Conservation (phyloP, 2,797 vertebrate genomes). For the Anabacerthia variegaticeps region DNA sequence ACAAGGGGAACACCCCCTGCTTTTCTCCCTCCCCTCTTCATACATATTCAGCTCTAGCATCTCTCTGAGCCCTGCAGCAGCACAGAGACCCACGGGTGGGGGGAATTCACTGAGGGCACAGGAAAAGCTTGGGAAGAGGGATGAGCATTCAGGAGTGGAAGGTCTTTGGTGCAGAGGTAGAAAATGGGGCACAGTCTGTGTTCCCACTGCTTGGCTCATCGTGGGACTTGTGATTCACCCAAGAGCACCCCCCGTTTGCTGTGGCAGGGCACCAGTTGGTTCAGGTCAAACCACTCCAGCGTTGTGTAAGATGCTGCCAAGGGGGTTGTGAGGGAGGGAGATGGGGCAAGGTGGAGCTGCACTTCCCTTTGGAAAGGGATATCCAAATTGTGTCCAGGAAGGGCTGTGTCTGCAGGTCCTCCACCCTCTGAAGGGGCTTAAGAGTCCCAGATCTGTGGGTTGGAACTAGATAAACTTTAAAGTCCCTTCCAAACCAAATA, state of each 20-base stretch:
- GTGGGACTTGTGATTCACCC: neutral
- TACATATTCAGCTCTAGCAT: neutral
- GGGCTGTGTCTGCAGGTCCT: neutral
- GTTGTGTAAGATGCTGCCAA: rapidly evolving
- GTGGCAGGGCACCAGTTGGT: neutral
- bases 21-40: neutral
- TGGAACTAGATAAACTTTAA: neutral
- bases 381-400: neutral
- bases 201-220: neutral
- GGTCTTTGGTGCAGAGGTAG: neutral
- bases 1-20: slow-evolving; percentile 48
- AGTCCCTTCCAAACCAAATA: neutral
- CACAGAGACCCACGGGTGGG: rapidly evolving
- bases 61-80: neutral
- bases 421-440: neutral
- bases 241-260: neutral
- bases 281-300: neutral
- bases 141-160: neutral
- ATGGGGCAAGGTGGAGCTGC: neutral
- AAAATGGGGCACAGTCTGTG: neutral
- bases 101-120: neutral
- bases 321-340: neutral
- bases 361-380: neutral
- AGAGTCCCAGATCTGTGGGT: neutral
- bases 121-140: neutral